Percentiles rank a stretch among this genome's conserved stretches.
Conservation (phyloP, 53 echinoderm and acorn worm species). For the Luidia sarsii region DNA sequence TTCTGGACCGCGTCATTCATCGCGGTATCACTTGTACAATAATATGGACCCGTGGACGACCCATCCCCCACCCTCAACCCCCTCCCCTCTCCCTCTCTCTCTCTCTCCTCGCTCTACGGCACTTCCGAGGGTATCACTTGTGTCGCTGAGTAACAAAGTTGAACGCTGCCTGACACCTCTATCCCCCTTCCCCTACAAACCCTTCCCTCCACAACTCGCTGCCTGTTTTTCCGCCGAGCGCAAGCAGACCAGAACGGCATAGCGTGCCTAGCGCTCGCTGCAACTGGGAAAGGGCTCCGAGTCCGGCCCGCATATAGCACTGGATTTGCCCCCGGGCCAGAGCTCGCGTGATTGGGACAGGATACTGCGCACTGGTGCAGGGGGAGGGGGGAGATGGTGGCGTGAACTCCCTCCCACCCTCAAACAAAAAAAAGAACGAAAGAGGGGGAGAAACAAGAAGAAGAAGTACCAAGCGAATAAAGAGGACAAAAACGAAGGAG, state of each 20-base stretch:
- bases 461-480: too few species aligned
- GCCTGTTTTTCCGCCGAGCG: conserved; percentile 35
- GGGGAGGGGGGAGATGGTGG: too few species aligned
- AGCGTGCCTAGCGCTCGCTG: conserved; percentile 27
- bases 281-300: too few species aligned
- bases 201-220: conserved; percentile 39
- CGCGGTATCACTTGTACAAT: background rate
- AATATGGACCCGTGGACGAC: background rate
- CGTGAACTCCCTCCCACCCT: too few species aligned
- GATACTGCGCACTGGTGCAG: conserved; percentile 1
- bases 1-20: conserved; percentile 2
- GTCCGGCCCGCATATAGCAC: conserved; percentile 19
- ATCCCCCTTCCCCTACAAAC: too few species aligned
- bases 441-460: background rate
- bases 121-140: conserved; percentile 1
- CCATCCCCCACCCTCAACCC: too few species aligned
- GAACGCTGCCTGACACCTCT: conserved; percentile 32
- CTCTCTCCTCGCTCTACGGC: background rate
- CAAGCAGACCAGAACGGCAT: conserved; percentile 47
- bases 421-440: background rate
- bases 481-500: background rate
- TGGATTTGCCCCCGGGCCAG: conserved; percentile 36
- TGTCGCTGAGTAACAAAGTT: conserved; percentile 25
- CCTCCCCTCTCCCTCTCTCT: too few species aligned
- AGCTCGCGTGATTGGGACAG: conserved; percentile 47